A percentile compares a stretch with the other conserved stretches of the same genome.
phyloP scores from a whole-genome alignment of 2,888 invertebrate genomes.

The Dioctria linearis region DNA sequence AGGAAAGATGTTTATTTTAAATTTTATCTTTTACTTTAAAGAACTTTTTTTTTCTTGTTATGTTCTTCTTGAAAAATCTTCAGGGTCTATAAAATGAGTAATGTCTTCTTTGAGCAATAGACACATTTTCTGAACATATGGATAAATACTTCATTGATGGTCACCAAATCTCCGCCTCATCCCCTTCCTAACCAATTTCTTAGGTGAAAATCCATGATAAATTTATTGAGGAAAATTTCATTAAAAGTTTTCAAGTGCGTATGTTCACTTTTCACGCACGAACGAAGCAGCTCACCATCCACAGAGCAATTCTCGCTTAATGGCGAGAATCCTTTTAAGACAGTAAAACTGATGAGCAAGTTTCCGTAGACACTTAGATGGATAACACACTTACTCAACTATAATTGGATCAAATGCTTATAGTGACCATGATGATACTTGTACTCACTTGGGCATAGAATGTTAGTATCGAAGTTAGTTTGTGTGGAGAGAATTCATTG shows the following conservation, averaged over 20 bases:
- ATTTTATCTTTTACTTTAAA: background rate
- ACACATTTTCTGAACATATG: background rate
- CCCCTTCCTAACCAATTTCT: background rate
- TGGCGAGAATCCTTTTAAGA: conserved; percentile 25
- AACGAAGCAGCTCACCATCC: conserved; percentile 1
- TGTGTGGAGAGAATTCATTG: background rate
- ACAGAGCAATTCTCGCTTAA: conserved; percentile 19
- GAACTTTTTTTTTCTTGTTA: background rate
- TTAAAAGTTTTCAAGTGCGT: conserved; percentile 34
- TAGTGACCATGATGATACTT: conserved; percentile 27
- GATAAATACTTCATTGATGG: background rate
- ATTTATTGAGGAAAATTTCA: conserved; percentile 23
- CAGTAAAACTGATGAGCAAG: background rate
- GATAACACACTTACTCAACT: conserved; percentile 37
- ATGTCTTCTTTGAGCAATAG: background rate
- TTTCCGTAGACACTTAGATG: background rate
- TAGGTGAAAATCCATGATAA: conserved; percentile 19
- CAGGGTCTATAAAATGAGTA: background rate
- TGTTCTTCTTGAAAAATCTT: background rate
- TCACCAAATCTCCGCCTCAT: background rate
- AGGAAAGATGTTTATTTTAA: background rate
- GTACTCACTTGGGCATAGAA: background rate
- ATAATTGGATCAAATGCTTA: conserved; percentile 43
- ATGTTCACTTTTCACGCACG: conserved; percentile 39
- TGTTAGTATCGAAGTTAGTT: background rate